Evolutionary conservation across 2,888 invertebrate genomes (phyloP).

Genomic region (Cartodere bifasciata): DNA sequence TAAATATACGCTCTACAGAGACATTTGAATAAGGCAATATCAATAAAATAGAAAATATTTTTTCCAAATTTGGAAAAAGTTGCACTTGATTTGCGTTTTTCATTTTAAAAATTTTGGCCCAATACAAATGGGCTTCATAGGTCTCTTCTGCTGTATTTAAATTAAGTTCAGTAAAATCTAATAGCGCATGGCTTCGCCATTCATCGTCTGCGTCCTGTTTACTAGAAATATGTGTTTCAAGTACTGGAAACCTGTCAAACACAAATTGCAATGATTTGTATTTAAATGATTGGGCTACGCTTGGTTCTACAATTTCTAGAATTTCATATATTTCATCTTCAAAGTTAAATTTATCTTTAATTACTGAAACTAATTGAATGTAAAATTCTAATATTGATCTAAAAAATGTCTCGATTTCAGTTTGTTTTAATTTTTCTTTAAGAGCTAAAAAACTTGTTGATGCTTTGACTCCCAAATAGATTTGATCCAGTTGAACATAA

Average conservation of each 20-base stretch:
- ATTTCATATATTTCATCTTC: constrained; percentile 15
- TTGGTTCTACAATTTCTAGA: constrained; percentile 13
- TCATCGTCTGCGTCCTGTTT: constrained; percentile 14
- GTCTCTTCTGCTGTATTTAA: no score
- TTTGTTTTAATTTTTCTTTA: constrained; percentile 1
- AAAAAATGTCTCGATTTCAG: constrained; percentile 1
- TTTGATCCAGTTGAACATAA: constrained; percentile 7
- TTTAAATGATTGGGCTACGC: constrained; percentile 12
- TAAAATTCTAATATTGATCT: constrained; percentile 9
- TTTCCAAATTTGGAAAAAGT: constrained; percentile 11
- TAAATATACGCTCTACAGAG: constrained; percentile 19
- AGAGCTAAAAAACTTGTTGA: constrained; percentile 1
- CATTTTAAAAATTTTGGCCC: constrained; percentile 10
- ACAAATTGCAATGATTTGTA: constrained; percentile 12
- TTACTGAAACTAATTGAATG: constrained; percentile 8
- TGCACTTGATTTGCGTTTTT: constrained; percentile 10
- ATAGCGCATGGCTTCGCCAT: constrained; percentile 14
- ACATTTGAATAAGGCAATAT: constrained; percentile 17
- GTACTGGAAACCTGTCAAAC: constrained; percentile 14
- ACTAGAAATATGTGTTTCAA: constrained; percentile 10
- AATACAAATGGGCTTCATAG: no score
- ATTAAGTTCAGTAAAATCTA: constrained; percentile 8
- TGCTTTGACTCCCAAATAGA: constrained; percentile 8
- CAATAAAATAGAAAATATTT: constrained; percentile 6
- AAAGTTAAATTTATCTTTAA: constrained; percentile 14